These are phyloP conservation scores for Euwallacea fornicatus DNA, from an alignment of 1,140 invertebrate species.

Conservation along the genomic window DNA sequence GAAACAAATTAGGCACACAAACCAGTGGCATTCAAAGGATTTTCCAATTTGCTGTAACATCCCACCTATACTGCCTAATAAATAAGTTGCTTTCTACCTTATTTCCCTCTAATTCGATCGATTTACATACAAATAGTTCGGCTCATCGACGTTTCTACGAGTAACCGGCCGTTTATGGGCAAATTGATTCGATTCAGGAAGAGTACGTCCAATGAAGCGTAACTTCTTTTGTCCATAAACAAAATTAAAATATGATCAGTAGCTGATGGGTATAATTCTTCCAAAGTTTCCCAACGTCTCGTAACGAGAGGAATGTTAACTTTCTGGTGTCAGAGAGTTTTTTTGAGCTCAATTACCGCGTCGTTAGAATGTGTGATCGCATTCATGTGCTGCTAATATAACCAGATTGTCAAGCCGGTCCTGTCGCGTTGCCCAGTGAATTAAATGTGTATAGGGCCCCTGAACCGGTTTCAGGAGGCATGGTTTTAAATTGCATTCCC, in stretches of 20 bases:
- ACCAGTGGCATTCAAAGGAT: no score
- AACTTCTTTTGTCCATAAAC: no score
- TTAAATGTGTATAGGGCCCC: slow-evolving; percentile 23
- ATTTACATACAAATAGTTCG: slow-evolving; percentile 23
- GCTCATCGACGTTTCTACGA: slow-evolving; percentile 11
- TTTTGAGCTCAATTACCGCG: not conserved
- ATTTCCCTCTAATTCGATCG: slow-evolving; percentile 12
- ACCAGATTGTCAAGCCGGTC: not conserved
- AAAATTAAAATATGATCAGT: no score
- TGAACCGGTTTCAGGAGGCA: slow-evolving; percentile 32
- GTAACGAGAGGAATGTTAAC: no score
- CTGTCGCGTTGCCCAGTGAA: slow-evolving; percentile 13
- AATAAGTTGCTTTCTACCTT: slow-evolving; percentile 8
- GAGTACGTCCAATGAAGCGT: slow-evolving; percentile 12
- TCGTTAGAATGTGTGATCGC: no score
- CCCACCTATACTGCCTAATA: not conserved
- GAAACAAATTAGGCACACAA: no score
- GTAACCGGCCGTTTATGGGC: slow-evolving; percentile 14
- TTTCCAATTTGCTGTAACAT: no score
- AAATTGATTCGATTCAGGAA: slow-evolving; percentile 30
- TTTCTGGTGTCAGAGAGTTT: no score
- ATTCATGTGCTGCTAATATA: not conserved
- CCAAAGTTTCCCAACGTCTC: no score
- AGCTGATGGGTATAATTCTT: no score
- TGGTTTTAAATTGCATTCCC: slow-evolving; percentile 37